phyloP scores from a whole-genome alignment of 2,113 vertebrate genomes.

The Ia io region DNA sequence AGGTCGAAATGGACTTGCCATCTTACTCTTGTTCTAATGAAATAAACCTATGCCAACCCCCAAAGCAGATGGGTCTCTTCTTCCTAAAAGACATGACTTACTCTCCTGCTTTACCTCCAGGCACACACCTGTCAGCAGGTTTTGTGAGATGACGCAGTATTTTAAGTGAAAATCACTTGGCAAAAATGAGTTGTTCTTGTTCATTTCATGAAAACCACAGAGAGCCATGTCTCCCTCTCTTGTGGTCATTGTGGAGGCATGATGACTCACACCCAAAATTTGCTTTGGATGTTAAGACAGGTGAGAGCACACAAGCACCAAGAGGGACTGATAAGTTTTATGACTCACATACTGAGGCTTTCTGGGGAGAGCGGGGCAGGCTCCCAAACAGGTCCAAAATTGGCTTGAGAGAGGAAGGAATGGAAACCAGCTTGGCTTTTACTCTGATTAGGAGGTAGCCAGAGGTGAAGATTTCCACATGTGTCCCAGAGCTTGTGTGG shows the following conservation, averaged over 20 bases:
- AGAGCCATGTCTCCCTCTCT: background rate
- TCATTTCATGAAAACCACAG: background rate
- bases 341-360: background rate
- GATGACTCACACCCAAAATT: background rate
- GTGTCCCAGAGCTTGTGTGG: background rate
- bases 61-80: background rate
- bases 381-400: background rate
- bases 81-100: background rate
- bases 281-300: background rate
- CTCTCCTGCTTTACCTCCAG: background rate
- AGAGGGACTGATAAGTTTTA: background rate
- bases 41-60: background rate
- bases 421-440: background rate
- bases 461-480: background rate
- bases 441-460: background rate
- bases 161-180: background rate
- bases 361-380: background rate
- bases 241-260: background rate
- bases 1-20: background rate
- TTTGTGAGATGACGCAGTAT: background rate
- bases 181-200: background rate
- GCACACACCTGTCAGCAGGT: background rate
- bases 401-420: background rate
- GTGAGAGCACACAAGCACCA: background rate
- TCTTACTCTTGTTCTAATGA: background rate